These are phyloP conservation scores for Nibea albiflora DNA, from an alignment of 2,113 vertebrate species.

Conservation along the genomic window DNA sequence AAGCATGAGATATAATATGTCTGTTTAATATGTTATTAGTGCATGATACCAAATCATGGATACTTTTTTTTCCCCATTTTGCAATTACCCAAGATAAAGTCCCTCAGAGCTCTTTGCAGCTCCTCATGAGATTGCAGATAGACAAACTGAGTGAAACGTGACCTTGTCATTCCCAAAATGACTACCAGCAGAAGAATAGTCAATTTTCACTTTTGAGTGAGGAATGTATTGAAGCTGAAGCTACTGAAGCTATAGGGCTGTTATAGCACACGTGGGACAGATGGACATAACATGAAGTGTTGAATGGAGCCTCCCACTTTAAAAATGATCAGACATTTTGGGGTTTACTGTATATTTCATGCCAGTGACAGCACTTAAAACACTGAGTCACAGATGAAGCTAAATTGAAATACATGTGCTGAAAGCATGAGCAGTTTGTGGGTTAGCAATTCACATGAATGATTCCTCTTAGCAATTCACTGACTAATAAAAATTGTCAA, in stretches of 20 bases:
- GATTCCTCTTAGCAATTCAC: too few relatives aligned
- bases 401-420: neutral
- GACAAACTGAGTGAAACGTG: slow-evolving; percentile 3
- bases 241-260: neutral
- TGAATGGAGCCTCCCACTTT: neutral
- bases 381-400: neutral
- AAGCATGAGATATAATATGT: slow-evolving; percentile 48
- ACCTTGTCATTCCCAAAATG: slow-evolving; percentile 19
- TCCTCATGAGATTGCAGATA: slow-evolving; percentile 16
- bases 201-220: neutral
- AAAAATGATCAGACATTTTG: neutral
- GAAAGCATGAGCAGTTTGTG: neutral
- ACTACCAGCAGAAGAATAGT: neutral
- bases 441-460: neutral
- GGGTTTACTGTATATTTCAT: too few relatives aligned
- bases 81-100: slow-evolving; percentile 41
- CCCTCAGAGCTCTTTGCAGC: slow-evolving; percentile 7
- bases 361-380: too few relatives aligned
- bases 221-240: neutral
- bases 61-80: slow-evolving; percentile 36
- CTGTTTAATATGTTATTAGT: slow-evolving; percentile 32
- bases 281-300: neutral
- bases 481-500: too few relatives aligned
- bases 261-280: neutral
- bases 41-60: slow-evolving; percentile 26